Conservation (phyloP, 2,797 vertebrate genomes). For the Florisuga fusca region DNA sequence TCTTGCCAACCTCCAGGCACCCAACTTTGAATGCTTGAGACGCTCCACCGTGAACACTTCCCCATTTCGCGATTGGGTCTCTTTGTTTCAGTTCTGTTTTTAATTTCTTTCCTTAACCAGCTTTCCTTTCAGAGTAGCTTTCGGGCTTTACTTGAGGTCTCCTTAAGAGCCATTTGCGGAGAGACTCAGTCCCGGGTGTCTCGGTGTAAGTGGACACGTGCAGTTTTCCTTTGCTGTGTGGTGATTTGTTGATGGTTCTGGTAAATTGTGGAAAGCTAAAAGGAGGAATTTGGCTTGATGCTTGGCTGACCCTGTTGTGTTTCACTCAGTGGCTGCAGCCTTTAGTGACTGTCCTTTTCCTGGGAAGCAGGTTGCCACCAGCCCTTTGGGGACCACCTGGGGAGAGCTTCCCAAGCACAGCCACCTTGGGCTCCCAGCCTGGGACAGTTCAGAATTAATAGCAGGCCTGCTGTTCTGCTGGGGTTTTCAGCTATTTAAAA, state of each 20-base stretch:
- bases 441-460: fast-evolving
- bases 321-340: not conserved
- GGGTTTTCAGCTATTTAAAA: not conserved
- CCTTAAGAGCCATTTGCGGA: not conserved
- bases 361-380: not conserved
- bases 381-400: not conserved
- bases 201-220: fast-evolving
- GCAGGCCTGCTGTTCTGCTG: fast-evolving
- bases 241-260: not conserved
- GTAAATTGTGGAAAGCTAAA: not conserved
- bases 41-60: fast-evolving
- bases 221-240: not conserved
- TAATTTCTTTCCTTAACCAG: not conserved
- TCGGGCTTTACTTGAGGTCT: not conserved
- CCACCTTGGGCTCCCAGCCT: fast-evolving
- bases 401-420: not conserved
- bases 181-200: not conserved
- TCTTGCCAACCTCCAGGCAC: not conserved
- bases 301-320: not conserved
- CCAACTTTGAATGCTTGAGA: not conserved
- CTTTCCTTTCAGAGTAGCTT: conserved; percentile 17
- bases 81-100: not conserved
- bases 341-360: not conserved
- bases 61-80: fast-evolving
- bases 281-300: not conserved